Evolutionary conservation across 1,140 invertebrate genomes (phyloP), one percentile per base, ranked within the genome.

Genomic region (Zaprionus vittiger): DNA sequence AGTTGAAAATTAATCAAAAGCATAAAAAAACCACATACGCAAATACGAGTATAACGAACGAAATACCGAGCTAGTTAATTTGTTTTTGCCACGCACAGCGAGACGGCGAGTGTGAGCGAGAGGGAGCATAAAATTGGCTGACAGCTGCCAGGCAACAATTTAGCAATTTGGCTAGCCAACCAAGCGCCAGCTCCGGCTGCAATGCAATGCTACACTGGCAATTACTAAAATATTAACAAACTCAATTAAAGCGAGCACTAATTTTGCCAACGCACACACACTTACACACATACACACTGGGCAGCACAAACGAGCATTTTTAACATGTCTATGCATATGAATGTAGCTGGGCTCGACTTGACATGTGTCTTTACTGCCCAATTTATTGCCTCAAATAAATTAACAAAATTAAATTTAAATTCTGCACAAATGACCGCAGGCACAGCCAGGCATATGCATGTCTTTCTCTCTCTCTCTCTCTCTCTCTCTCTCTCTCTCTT

Each of bases 321-420:
- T 84, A 79, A 77, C 80, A 80, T 89, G 84, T 72, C 73, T 79
- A 66, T 83, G 68, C 65, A 73, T 87, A 71, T 73, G 76, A 82
- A 75, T 73, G 67, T 65, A 68, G 74, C 69, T 77, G 63, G 67
- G 67, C 62, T 31, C 37, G 44, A 28, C 62, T 75, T 71, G 72
- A 64, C 67, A 71, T 65, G 73, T 89, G 87, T 89, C 85, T 90
- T 89, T 65, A 68, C 84, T 72, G 85, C n/a, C 72, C 79, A 90
- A 90, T 90, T 90, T 90, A 90, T 90, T 75, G 74, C 68, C 69
- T 70, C 70, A 91, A 90, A 90, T 90, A 90, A 90, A 90, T 90
- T 90, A 90, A 90, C 81, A 80, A 90, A 90, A 90, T 90, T 90
- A 85, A 90, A 90, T 85, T 90, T 91, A 83, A 82, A 85, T 85